Percentiles rank a stretch among this genome's conserved stretches.
These are phyloP conservation scores for Lutraria lutraria DNA, from an alignment of 2,888 invertebrate species.

Conservation along the genomic window DNA sequence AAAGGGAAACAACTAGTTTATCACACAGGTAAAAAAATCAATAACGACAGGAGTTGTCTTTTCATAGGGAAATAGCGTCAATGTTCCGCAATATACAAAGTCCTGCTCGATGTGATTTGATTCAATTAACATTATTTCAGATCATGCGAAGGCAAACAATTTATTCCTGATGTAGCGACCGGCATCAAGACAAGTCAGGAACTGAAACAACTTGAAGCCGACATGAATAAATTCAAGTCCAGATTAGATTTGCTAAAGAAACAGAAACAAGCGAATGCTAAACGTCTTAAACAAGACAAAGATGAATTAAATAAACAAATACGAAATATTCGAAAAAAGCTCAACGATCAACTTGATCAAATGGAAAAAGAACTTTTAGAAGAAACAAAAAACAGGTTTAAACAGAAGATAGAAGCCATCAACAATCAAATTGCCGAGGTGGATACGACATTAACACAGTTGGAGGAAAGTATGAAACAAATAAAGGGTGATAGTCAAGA, in stretches of 20 bases:
- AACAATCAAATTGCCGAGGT: neutral
- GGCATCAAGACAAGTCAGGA: neutral
- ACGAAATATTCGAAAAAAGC: neutral
- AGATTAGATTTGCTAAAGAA: neutral
- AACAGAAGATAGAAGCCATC: neutral
- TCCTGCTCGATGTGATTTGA: too few relatives aligned
- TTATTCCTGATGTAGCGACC: conserved; percentile 20
- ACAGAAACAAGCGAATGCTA: neutral
- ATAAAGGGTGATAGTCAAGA: neutral
- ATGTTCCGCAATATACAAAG: too few relatives aligned
- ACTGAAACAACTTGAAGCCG: neutral
- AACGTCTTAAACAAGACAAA: neutral
- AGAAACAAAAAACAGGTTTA: neutral
- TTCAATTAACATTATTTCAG: neutral
- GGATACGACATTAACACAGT: neutral
- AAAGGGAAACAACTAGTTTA: too few relatives aligned
- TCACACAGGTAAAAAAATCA: too few relatives aligned
- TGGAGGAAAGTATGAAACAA: neutral
- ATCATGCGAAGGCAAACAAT: neutral
- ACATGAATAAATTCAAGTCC: neutral
- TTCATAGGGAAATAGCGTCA: too few relatives aligned
- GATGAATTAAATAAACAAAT: neutral
- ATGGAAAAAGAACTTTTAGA: conserved; percentile 10
- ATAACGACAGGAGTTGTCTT: too few relatives aligned
- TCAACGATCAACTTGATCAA: conserved; percentile 15